Evolutionary conservation across 2,113 vertebrate species (phyloP).

Genomic region (Otocyon megalotis): DNA sequence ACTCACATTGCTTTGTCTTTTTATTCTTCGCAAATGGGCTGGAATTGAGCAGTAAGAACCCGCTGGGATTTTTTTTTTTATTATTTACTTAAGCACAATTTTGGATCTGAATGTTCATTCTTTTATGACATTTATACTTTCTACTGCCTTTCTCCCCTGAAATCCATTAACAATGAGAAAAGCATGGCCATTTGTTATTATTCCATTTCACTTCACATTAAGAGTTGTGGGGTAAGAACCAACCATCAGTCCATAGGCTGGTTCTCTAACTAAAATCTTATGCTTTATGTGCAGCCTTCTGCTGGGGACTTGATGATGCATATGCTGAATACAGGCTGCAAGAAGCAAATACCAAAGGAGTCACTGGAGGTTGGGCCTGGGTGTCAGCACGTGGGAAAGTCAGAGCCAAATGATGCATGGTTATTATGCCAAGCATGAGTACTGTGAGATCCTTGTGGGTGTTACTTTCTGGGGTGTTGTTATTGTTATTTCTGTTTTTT

Average conservation of each 20-base stretch:
- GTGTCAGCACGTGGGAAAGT: neutral
- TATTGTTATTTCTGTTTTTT: neutral
- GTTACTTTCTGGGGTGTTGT: neutral
- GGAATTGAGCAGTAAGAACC: constrained; percentile 23
- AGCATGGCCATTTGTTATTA: neutral
- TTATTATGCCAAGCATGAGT: neutral
- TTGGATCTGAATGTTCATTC: neutral
- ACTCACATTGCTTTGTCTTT: neutral
- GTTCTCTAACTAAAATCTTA: neutral
- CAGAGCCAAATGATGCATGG: neutral
- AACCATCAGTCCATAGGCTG: neutral
- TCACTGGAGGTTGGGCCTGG: neutral
- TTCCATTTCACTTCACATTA: neutral
- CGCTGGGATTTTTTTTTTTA: neutral
- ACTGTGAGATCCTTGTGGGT: neutral
- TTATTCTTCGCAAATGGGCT: constrained; percentile 9
- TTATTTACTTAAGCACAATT: constrained; percentile 19
- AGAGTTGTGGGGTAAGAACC: neutral
- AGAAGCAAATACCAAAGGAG: neutral
- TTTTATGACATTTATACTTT: neutral
- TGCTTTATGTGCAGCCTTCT: neutral
- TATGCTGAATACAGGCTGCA: neutral
- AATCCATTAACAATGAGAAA: neutral
- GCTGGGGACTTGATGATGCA: neutral
- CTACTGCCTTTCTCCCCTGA: neutral